Percentiles rank a stretch among this genome's conserved stretches.
Evolutionary conservation across 2,797 vertebrate genomes (phyloP).

Genomic region (Odontamblyopus rebecca): DNA sequence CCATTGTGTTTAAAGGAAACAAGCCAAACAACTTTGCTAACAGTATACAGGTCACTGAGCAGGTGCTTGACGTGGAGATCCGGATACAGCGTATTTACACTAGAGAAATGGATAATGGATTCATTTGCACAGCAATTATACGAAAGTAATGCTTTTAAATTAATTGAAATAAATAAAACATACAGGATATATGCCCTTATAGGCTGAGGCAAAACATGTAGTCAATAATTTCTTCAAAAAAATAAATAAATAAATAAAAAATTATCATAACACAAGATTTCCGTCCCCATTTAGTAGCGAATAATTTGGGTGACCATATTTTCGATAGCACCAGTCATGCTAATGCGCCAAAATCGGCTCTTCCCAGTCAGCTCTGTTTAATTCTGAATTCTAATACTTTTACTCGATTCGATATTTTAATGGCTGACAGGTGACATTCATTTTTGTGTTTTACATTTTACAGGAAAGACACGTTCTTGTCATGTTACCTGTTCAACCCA

Average conservation of each 20-base stretch:
- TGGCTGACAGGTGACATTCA: neutral
- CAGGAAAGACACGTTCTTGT: neutral
- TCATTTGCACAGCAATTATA: neutral
- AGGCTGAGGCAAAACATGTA: too few species aligned
- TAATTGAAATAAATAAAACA: too few species aligned
- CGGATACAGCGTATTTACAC: conserved; percentile 56
- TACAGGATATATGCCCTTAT: too few species aligned
- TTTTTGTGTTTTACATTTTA: neutral
- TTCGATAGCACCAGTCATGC: neutral
- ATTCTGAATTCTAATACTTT: neutral
- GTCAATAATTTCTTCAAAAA: too few species aligned
- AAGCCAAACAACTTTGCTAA: neutral
- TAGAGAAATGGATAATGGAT: neutral
- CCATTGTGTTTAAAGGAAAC: neutral
- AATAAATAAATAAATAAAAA: too few species aligned
- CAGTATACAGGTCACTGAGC: neutral
- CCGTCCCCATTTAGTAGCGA: neutral
- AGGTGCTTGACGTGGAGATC: conserved; percentile 44
- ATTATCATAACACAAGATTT: too few species aligned
- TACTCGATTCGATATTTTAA: neutral
- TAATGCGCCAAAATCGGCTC: neutral
- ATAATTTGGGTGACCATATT: neutral
- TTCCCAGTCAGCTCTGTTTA: neutral
- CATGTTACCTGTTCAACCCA: neutral
- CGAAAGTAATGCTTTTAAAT: too few species aligned